Evolutionary conservation across 2,888 invertebrate species (phyloP), one percentile per base, ranked within the genome.

Genomic region (Hoplodrina ambigua): DNA sequence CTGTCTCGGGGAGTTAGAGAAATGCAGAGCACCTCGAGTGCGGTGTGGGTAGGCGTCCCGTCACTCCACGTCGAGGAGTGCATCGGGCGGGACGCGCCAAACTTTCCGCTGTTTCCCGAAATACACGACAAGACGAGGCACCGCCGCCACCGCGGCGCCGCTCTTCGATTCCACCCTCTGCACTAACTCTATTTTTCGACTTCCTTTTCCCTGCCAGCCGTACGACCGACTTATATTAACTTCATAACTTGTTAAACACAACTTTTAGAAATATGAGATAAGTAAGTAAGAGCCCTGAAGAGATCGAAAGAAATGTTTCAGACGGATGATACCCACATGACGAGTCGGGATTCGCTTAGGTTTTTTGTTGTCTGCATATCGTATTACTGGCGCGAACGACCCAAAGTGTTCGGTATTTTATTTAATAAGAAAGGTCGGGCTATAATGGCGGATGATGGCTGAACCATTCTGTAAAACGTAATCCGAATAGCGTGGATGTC

Each of bases 191-290:
- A 92, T 92, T 93, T 93, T 91, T 91, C 90, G 85, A 89, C 91
- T 91, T 91, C 88, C 89, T 89, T 90, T 91, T 91, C 91, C 89
- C 87, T 88, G 88, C 88, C 89, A 89, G 83, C 85, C 87, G 84
- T 88, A 91, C 88, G 89, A 89, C 89, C 88, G 91, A 93, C 93
- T 93, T 92, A 90, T 93, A 94, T 92, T 92, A 94, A 94, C 91
- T 93, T 92, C 90, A 91, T 90, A 93, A 94, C 93, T 94, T 92
- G 91, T 93, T 92, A 93, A 93, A 94, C 89, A 91, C 84, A 93
- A 92, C 91, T 92, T 94, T 91, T 84, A 90, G 91, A 93, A 92
- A 93, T 91, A 93, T 90, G 90, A 93, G 91, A 90, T 92, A 90
- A 90, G 88, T 89, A 90, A 88, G 87, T 87, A 86, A 89, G 87